These are phyloP conservation scores for Myiozetetes cayanensis DNA, from an alignment of 2,113 vertebrate species.

Conservation along the genomic window DNA sequence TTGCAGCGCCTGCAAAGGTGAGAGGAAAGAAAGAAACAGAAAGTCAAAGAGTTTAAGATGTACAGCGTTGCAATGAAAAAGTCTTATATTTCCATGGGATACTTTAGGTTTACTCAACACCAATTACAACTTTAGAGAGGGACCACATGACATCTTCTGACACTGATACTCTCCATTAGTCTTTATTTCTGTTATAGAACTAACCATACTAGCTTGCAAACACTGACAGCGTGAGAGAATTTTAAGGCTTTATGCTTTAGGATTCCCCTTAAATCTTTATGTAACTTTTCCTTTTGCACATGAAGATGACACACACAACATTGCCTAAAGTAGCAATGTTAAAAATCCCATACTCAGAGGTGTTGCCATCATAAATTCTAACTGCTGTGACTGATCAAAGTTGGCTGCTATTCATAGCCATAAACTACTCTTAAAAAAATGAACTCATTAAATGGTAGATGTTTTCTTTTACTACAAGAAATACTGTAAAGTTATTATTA, in stretches of 20 bases:
- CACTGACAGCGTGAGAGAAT: neutral
- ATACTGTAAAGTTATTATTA: neutral
- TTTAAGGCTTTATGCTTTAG: neutral
- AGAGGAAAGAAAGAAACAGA: neutral
- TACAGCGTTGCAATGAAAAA: neutral
- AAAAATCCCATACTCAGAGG: neutral
- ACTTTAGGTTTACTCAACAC: neutral
- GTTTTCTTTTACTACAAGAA: neutral
- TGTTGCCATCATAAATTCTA: neutral
- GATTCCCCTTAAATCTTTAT: neutral
- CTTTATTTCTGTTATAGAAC: neutral
- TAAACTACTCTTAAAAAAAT: neutral
- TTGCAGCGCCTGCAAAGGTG: slow-evolving; percentile 72
- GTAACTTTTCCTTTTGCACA: neutral
- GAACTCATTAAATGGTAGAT: neutral
- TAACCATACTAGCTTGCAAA: neutral
- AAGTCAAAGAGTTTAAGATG: neutral
- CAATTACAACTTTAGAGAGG: neutral
- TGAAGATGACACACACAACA: neutral
- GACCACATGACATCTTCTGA: neutral
- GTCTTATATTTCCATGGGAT: neutral
- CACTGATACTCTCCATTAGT: too few species aligned
- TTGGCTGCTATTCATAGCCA: neutral
- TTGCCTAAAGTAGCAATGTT: neutral
- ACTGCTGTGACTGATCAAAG: neutral